phyloP scores from a whole-genome alignment of 2,797 vertebrate species.

The Zenarchopterus dispar region DNA sequence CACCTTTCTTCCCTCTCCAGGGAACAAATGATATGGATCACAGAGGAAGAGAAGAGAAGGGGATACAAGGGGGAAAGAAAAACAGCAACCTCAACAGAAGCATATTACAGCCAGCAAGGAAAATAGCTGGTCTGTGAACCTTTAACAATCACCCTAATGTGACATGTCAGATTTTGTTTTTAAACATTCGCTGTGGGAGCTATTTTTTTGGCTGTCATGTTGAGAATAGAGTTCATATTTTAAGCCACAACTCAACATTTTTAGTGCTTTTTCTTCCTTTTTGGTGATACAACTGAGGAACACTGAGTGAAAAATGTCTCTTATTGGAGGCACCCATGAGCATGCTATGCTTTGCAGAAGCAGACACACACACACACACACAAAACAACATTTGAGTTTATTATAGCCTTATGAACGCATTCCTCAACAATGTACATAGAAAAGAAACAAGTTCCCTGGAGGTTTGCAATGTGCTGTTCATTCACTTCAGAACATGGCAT shows the following conservation, averaged over 20 bases:
- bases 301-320: constrained; percentile 23
- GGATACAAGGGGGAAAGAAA: constrained; percentile 47
- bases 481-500: constrained; percentile 54
- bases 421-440: constrained; percentile 39
- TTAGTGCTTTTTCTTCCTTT: constrained; percentile 30
- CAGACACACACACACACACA: constrained; percentile 2
- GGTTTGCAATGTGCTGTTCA: constrained; percentile 57
- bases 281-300: constrained; percentile 21
- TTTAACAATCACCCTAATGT: constrained; percentile 54
- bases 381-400: constrained; percentile 43
- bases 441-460: constrained; percentile 66
- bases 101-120: constrained; percentile 60
- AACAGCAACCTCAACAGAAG: constrained; percentile 65
- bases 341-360: constrained; percentile 7
- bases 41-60: constrained; percentile 61
- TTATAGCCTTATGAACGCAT: constrained; percentile 41
- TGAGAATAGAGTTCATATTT: constrained; percentile 53
- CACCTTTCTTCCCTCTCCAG: constrained; percentile 76
- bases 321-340: constrained; percentile 5
- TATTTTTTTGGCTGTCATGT: constrained; percentile 46
- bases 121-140: constrained; percentile 59
- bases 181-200: constrained; percentile 47
- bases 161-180: constrained; percentile 59
- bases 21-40: constrained; percentile 80
- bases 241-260: constrained; percentile 31